phyloP scores from a whole-genome alignment of 2,113 vertebrate genomes.

The Sciurus niger region DNA sequence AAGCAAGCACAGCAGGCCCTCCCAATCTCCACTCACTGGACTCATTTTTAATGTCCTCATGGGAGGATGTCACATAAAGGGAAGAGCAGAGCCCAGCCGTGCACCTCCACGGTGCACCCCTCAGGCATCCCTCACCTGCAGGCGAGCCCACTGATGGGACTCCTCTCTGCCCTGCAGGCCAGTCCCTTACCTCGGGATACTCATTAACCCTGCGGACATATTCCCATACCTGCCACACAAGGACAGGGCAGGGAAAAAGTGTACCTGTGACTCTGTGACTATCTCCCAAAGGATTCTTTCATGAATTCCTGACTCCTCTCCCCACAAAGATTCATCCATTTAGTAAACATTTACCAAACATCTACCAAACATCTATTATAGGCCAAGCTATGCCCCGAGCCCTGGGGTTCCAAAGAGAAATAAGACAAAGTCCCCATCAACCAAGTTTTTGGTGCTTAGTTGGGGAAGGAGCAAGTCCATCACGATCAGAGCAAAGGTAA shows the following conservation, averaged over 20 bases:
- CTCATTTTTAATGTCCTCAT: rapidly evolving
- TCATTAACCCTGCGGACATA: neutral
- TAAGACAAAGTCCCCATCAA: neutral
- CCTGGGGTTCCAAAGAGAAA: neutral
- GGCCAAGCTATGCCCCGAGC: neutral
- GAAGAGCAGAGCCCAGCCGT: neutral
- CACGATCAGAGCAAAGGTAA: neutral
- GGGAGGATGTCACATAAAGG: neutral
- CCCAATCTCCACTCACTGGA: neutral
- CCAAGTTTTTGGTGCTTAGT: neutral
- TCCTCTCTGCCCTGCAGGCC: neutral
- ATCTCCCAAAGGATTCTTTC: neutral
- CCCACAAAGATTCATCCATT: neutral
- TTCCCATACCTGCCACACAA: neutral
- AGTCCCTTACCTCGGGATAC: neutral
- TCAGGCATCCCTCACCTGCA: neutral
- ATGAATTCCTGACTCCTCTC: neutral
- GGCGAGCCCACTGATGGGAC: neutral
- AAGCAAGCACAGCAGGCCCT: neutral
- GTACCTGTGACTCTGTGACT: neutral
- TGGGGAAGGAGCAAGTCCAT: neutral
- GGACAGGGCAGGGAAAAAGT: neutral
- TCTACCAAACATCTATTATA: rapidly evolving
- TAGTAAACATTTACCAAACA: neutral
- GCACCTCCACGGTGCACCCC: neutral